Base-by-base conservation (phyloP, 2,888 invertebrate species). In the Halictus quadricinctus region DNA sequence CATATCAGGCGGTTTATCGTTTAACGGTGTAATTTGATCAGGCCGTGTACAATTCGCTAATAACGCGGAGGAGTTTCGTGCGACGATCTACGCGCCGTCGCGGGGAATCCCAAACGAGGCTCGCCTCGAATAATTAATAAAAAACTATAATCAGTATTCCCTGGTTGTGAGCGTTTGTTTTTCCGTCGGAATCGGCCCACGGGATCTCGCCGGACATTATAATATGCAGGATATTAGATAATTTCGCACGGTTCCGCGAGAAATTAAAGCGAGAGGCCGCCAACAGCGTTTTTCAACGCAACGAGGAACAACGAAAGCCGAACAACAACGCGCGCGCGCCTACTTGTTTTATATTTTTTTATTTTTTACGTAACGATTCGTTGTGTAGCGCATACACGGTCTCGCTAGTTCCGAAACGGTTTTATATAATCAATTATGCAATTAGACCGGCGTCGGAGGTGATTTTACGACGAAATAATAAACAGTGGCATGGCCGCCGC, bases 181-280 rank as follows among this genome's bases (percentile, higher is more conserved):
- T 76, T 74, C 74, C 36, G n/a, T 8, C 21, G 25, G 8, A 58
- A 83, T 83, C 83, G 72, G 66, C 21, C 83, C 25, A 2, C 66
- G 13, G 76, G 73, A 85, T 79, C 84, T 84, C 83, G 77, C 77
- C 64, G 74, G 73, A 74, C 75, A 29, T 84, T 72, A 69, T 72
- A 25, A 70, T 54, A 79, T 69, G 76, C 85, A 76, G 85, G 85
- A 86, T 79, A 86, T 86, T 85, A 76, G 80, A 81, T 85, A 81
- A 86, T 85, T 86, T 77, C 58, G 69, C 76, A 25, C 69, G 72
- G 46, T 85, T 85, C 85, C 85, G 85, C 85, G 85, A 85, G 85
- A 85, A 80, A 79, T 73, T 85, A 50, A 50, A 54, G 66, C 8
- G 48, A 50, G 29, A 66, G 29, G 64, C 29, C 66, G 29, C 50